A percentile compares a stretch with the other conserved stretches of the same genome.
phyloP scores from a whole-genome alignment of 2,888 invertebrate genomes.

The Thalpophila matura region DNA sequence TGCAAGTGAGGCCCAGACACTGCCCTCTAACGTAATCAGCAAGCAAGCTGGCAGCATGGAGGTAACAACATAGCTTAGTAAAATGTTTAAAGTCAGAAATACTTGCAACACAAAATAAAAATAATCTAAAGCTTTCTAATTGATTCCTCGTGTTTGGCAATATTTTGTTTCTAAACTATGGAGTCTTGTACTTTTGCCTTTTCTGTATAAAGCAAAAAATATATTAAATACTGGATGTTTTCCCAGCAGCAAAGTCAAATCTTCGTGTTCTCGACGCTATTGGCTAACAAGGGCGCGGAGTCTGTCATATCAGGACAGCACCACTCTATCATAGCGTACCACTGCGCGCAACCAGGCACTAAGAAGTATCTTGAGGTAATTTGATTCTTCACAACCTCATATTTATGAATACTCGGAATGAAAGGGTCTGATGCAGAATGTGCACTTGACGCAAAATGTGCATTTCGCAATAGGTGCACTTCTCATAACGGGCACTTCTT shows the following conservation, averaged over 20 bases:
- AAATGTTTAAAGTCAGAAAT: too few relatives aligned
- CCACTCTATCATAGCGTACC: conserved; percentile 98
- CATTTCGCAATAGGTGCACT: too few relatives aligned
- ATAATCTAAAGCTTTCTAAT: not conserved
- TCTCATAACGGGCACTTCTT: too few relatives aligned
- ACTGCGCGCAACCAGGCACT: conserved; percentile 98
- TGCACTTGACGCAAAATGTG: too few relatives aligned
- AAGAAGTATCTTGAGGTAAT: conserved; percentile 97
- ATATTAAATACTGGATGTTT: conserved; percentile 69
- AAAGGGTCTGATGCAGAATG: too few relatives aligned
- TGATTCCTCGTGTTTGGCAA: conserved; percentile 22
- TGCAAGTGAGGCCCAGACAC: conserved; percentile 92
- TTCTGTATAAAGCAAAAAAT: conserved; percentile 29
- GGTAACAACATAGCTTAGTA: conserved; percentile 84
- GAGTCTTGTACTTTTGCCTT: not conserved
- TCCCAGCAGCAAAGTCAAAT: conserved; percentile 99
- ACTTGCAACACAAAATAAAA: not conserved
- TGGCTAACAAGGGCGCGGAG: conserved; percentile 99
- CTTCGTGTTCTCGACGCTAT: conserved; percentile 98
- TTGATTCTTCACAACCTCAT: not conserved
- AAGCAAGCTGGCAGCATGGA: conserved; percentile 95
- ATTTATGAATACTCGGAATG: not conserved
- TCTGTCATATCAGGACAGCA: conserved; percentile 97
- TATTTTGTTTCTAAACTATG: conserved; percentile 27
- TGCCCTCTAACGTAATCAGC: conserved; percentile 94